Percentiles rank a stretch among this genome's conserved stretches.
Conservation (phyloP, 2,888 invertebrate genomes). For the Chaitophorus viminalis region DNA sequence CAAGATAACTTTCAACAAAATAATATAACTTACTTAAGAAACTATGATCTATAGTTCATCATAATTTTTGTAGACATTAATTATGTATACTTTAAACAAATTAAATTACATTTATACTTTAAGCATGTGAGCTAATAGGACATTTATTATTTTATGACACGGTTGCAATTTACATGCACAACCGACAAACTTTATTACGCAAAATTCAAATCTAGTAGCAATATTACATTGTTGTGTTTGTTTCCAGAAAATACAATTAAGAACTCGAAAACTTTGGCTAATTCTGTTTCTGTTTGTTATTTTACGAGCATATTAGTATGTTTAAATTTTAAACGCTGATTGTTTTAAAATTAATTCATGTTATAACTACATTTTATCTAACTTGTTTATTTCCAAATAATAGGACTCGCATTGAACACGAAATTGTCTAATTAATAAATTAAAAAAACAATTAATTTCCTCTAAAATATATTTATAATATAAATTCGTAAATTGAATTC, state of each 20-base stretch:
- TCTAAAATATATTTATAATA: not conserved
- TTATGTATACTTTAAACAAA: constrained; percentile 16
- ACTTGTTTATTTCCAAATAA: not conserved
- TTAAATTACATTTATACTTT: constrained; percentile 50
- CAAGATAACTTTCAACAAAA: constrained; percentile 22
- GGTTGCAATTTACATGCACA: constrained; percentile 29
- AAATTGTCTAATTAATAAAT: not conserved
- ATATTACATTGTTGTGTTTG: constrained; percentile 40
- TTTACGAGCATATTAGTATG: constrained; percentile 28
- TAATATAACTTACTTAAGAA: constrained; percentile 13
- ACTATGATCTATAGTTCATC: constrained; percentile 28
- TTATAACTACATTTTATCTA: not conserved
- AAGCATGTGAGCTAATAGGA: constrained; percentile 41
- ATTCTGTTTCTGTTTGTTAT: constrained; percentile 36
- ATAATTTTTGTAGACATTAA: constrained; percentile 36
- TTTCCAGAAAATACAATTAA: constrained; percentile 49
- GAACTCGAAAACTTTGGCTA: constrained; percentile 46
- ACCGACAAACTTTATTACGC: constrained; percentile 45
- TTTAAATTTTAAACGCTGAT: constrained; percentile 19
- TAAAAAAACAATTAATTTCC: not conserved
- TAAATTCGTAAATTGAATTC: not conserved
- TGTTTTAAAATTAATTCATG: not conserved
- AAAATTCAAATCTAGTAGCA: constrained; percentile 36
- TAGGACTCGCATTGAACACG: not conserved
- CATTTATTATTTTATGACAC: constrained; percentile 46